phyloP scores from a whole-genome alignment of 2,888 invertebrate species.

The Stramonita haemastoma region DNA sequence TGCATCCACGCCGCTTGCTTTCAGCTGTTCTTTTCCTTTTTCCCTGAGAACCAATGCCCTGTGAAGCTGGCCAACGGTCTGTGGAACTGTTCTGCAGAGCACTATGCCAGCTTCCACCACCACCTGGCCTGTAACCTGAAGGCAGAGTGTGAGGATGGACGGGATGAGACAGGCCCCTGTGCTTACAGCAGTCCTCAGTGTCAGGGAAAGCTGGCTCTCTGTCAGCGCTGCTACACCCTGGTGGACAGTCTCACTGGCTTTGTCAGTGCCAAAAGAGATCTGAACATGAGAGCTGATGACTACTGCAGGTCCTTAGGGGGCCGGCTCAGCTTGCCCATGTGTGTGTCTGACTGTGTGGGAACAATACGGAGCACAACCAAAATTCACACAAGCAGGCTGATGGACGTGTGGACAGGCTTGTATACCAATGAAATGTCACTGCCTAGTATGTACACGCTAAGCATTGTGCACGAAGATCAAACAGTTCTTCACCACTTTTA shows the following conservation, averaged over 20 bases:
- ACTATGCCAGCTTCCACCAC: background rate
- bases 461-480: too few species aligned
- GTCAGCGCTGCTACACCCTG: background rate
- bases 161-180: background rate
- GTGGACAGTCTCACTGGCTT: background rate
- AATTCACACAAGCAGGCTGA: too few species aligned
- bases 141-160: slow-evolving; percentile 4
- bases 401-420: too few species aligned
- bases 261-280: background rate
- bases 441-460: too few species aligned
- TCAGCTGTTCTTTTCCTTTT: slow-evolving; percentile 1
- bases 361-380: background rate
- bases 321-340: background rate
- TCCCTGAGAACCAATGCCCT: background rate
- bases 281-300: background rate
- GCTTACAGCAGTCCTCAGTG: slow-evolving; percentile 4
- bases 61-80: background rate
- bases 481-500: too few species aligned
- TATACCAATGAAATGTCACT: too few species aligned
- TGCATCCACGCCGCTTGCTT: background rate
- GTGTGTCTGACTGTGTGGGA: background rate
- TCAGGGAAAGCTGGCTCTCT: background rate
- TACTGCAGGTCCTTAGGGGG: background rate
- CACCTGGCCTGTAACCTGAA: slow-evolving; percentile 5
- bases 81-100: slow-evolving; percentile 1